Conservation (phyloP, 2,888 invertebrate genomes). For the Agonopterix subpropinquella region DNA sequence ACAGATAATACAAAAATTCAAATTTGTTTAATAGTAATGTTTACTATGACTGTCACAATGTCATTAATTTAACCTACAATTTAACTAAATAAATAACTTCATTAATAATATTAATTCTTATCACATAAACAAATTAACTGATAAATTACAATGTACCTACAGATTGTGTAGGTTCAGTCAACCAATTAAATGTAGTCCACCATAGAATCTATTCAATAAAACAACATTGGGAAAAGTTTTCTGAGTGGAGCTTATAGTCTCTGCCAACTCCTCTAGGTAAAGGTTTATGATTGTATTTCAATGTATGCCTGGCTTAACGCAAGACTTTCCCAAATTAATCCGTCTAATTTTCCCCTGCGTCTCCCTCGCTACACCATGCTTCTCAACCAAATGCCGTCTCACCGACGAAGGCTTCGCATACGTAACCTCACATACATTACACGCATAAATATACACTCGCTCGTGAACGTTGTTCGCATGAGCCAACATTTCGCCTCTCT, state of each 20-base stretch:
- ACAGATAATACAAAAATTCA: no score
- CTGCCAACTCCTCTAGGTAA: background rate
- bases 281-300: background rate
- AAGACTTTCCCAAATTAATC: constrained; percentile 19
- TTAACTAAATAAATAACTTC: no score
- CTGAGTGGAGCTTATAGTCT: background rate
- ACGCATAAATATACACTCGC: constrained; percentile 46
- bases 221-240: no score
- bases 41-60: no score
- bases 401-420: constrained; percentile 53
- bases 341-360: constrained; percentile 50
- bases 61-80: no score
- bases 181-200: no score
- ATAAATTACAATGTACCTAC: no score
- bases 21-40: no score
- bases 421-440: constrained; percentile 45
- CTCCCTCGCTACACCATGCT: constrained; percentile 54
- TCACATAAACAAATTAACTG: no score
- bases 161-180: no score
- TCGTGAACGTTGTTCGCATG: constrained; percentile 57
- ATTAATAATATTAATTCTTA: no score
- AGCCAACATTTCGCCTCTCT: constrained; percentile 37
- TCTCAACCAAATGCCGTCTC: constrained; percentile 46
- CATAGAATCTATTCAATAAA: no score
- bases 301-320: background rate